A percentile compares a stretch with the other conserved stretches of the same genome.
These are phyloP conservation scores for Marmota monax DNA, from an alignment of 2,113 vertebrate genomes.

Conservation along the genomic window DNA sequence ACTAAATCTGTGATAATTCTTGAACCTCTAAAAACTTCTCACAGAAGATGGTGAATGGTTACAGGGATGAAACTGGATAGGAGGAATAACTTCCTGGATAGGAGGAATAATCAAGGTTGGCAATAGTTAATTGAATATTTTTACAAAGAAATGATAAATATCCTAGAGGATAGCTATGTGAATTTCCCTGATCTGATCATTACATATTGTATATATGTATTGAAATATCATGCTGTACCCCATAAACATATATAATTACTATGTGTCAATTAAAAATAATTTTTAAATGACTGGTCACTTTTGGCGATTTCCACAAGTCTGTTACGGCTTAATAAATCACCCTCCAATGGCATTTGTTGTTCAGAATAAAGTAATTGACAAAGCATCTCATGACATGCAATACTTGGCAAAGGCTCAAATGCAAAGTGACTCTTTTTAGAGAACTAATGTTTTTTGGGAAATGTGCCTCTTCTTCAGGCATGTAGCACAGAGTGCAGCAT, in stretches of 20 bases:
- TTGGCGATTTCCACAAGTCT: not conserved
- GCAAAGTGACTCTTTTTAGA: not conserved
- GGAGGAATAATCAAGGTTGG: not conserved
- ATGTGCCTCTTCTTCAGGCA: not conserved
- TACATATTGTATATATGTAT: not conserved
- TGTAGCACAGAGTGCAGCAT: not conserved
- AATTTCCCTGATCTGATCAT: not conserved
- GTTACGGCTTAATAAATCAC: not conserved
- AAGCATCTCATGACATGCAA: not conserved
- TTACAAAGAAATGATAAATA: not conserved
- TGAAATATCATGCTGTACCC: not conserved
- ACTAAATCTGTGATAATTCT: not conserved
- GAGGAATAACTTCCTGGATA: not conserved
- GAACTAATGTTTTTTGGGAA: not conserved
- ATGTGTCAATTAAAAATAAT: not conserved
- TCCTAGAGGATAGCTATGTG: not conserved
- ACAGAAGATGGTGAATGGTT: not conserved
- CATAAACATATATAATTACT: not conserved
- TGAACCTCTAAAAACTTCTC: not conserved
- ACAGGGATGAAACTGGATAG: not conserved
- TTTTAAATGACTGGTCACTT: not conserved
- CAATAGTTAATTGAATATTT: not conserved
- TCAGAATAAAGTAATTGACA: conserved; percentile 36
- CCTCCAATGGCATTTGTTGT: not conserved
- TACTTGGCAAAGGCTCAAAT: conserved; percentile 5